phyloP scores from a whole-genome alignment of 2,888 invertebrate genomes.

The Belgica antarctica region DNA sequence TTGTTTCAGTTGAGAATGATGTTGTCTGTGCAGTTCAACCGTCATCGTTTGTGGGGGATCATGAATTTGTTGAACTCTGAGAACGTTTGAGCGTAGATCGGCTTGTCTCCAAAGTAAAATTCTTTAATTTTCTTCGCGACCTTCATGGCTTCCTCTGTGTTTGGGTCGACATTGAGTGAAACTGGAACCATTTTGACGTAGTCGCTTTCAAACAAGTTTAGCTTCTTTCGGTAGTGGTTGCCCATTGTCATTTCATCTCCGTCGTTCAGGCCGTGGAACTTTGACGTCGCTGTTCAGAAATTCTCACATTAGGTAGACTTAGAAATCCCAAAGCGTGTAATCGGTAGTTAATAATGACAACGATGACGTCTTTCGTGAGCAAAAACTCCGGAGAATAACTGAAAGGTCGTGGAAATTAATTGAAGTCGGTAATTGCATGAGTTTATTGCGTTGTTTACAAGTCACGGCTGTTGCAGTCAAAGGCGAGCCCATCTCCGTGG shows the following conservation, averaged over 20 bases:
- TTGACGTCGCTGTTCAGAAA: too few relatives aligned
- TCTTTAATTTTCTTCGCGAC: constrained; percentile 49
- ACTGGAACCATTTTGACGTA: constrained; percentile 50
- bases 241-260: constrained; percentile 58
- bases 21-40: constrained; percentile 49
- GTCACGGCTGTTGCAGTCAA: constrained; percentile 51
- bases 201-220: constrained; percentile 49
- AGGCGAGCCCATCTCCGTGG: constrained; percentile 53
- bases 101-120: constrained; percentile 56
- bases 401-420: background rate
- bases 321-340: constrained; percentile 52
- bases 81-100: constrained; percentile 52
- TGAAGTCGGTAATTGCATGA: background rate
- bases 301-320: constrained; percentile 50
- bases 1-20: constrained; percentile 46
- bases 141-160: constrained; percentile 46
- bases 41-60: constrained; percentile 49
- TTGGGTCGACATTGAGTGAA: constrained; percentile 47
- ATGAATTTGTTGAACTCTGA: constrained; percentile 56
- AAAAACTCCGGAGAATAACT: constrained; percentile 52
- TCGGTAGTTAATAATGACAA: constrained; percentile 53
- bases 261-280: constrained; percentile 59
- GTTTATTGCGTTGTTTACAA: constrained; percentile 47
- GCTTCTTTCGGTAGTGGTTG: constrained; percentile 47
- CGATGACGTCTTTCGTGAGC: constrained; percentile 52